Evolutionary conservation across 2,888 invertebrate species (phyloP).

Genomic region (Patella ulyssiponensis): DNA sequence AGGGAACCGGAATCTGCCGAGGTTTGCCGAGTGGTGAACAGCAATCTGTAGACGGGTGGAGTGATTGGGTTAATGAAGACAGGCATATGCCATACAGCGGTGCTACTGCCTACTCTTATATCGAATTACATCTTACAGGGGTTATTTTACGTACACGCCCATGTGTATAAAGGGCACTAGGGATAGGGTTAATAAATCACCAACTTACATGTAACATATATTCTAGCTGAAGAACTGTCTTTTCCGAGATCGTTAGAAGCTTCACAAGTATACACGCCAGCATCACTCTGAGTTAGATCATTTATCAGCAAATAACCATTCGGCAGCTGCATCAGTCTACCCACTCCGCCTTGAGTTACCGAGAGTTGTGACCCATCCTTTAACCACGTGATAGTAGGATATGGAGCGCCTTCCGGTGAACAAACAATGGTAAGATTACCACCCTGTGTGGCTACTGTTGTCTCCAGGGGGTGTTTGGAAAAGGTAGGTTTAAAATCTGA

Average conservation of each 20-base stretch:
- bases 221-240: conserved; percentile 33
- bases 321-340: conserved; percentile 79
- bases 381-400: conserved; percentile 85
- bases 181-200: neutral
- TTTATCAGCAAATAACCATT: conserved; percentile 90
- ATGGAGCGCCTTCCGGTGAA: conserved; percentile 94
- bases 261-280: conserved; percentile 59
- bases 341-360: conserved; percentile 20
- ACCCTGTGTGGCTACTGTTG: conserved; percentile 87
- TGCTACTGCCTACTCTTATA: no score
- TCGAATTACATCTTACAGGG: no score
- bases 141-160: no score
- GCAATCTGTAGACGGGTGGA: no score
- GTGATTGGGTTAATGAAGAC: no score
- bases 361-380: conserved; percentile 75
- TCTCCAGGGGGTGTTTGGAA: conserved; percentile 87
- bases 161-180: no score
- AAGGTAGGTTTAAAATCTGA: conserved; percentile 84
- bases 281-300: conserved; percentile 46
- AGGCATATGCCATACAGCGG: no score
- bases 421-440: conserved; percentile 91
- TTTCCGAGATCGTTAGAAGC: conserved; percentile 57
- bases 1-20: no score
- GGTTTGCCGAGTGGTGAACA: no score
- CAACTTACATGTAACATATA: conserved; percentile 41